Evolutionary conservation across 2,888 invertebrate genomes (phyloP).

Genomic region (Tiphia femorata): DNA sequence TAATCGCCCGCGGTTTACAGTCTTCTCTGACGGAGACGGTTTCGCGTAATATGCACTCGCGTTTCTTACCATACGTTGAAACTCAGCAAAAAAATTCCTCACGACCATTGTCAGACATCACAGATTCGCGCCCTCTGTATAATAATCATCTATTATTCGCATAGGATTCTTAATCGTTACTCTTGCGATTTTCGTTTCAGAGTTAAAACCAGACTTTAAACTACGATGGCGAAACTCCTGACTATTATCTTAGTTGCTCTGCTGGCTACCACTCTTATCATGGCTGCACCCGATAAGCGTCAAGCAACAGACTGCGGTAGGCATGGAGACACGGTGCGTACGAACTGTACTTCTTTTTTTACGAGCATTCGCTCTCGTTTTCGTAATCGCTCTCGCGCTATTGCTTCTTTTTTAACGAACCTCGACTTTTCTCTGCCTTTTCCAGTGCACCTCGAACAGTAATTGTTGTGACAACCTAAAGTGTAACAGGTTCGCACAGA

Average conservation of each 20-base stretch:
- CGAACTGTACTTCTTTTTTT: too few relatives aligned
- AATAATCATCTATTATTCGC: too few relatives aligned
- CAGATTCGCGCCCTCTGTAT: too few relatives aligned
- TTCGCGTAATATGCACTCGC: too few relatives aligned
- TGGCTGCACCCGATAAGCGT: conserved; percentile 44
- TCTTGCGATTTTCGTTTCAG: conserved; percentile 17
- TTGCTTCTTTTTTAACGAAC: neutral
- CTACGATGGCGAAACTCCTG: conserved; percentile 50
- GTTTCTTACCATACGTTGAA: too few relatives aligned
- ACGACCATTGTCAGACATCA: too few relatives aligned
- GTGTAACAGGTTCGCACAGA: conserved; percentile 55
- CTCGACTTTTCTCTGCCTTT: conserved; percentile 5
- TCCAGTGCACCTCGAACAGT: conserved; percentile 45
- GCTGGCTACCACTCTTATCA: conserved; percentile 45
- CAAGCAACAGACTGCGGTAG: conserved; percentile 35
- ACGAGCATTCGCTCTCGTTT: conserved; percentile 7
- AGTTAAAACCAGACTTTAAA: too few relatives aligned
- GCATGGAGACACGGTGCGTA: conserved; percentile 61
- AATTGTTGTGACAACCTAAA: conserved; percentile 43
- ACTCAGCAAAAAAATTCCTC: too few relatives aligned
- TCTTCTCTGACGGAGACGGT: too few relatives aligned
- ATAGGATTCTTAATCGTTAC: too few relatives aligned
- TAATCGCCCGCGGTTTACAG: too few relatives aligned
- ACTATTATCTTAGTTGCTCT: conserved; percentile 45
- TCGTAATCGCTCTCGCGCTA: neutral